Evolutionary conservation across 2,113 vertebrate species (phyloP).

Genomic region (Drymodes brunneopygia): DNA sequence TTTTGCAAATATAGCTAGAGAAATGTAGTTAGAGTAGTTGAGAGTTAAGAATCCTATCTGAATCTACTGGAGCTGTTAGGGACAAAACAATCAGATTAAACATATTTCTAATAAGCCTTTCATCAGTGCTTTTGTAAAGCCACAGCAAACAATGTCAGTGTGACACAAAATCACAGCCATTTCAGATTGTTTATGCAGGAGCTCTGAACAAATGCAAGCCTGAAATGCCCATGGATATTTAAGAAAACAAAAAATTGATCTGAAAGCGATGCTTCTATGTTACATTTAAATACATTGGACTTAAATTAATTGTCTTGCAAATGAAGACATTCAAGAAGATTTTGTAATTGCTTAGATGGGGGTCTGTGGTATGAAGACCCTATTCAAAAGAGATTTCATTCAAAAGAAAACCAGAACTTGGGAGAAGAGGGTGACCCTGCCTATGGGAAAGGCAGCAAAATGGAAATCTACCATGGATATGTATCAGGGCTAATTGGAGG

Average conservation of each 20-base stretch:
- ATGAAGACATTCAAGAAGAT: background rate
- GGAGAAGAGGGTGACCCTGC: background rate
- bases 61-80: background rate
- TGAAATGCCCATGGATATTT: background rate
- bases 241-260: background rate
- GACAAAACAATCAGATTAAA: background rate
- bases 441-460: background rate
- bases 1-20: background rate
- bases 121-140: background rate
- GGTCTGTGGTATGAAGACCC: background rate
- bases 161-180: background rate
- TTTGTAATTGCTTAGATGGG: background rate
- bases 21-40: background rate
- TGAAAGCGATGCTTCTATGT: background rate
- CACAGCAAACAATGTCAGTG: background rate
- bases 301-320: background rate
- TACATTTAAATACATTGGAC: background rate
- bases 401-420: background rate
- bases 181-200: background rate
- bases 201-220: background rate
- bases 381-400: background rate
- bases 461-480: background rate
- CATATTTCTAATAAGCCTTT: background rate
- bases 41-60: background rate
- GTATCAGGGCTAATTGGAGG: background rate